These are phyloP conservation scores for Vidua chalybeata DNA, from an alignment of 2,113 vertebrate genomes.

Conservation along the genomic window DNA sequence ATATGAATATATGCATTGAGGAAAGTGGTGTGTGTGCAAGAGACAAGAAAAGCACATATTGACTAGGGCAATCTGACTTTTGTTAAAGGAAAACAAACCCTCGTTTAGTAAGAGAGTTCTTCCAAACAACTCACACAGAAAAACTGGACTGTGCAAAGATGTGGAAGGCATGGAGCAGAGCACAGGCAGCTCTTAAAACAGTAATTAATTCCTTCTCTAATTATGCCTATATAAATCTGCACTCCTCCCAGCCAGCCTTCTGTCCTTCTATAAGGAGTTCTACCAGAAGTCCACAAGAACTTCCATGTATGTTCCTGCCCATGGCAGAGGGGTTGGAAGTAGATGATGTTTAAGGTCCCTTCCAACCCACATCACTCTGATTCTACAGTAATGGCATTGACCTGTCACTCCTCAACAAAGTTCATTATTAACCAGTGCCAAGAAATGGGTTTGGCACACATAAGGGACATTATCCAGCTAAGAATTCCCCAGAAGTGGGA, in stretches of 20 bases:
- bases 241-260: background rate
- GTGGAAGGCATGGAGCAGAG: background rate
- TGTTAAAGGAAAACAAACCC: background rate
- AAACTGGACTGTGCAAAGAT: background rate
- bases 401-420: background rate
- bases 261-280: background rate
- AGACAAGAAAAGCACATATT: fast-evolving
- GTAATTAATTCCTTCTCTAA: background rate
- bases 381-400: background rate
- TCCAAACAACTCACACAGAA: background rate
- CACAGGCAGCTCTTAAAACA: background rate
- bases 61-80: background rate
- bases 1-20: background rate
- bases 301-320: background rate
- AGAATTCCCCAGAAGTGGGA: background rate
- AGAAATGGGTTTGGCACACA: fast-evolving
- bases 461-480: background rate
- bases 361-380: background rate
- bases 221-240: background rate
- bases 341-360: background rate
- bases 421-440: background rate
- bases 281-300: background rate
- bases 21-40: background rate
- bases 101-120: background rate
- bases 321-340: background rate